Evolutionary conservation across 2,797 vertebrate species (phyloP).

Genomic region (Liasis olivaceus): DNA sequence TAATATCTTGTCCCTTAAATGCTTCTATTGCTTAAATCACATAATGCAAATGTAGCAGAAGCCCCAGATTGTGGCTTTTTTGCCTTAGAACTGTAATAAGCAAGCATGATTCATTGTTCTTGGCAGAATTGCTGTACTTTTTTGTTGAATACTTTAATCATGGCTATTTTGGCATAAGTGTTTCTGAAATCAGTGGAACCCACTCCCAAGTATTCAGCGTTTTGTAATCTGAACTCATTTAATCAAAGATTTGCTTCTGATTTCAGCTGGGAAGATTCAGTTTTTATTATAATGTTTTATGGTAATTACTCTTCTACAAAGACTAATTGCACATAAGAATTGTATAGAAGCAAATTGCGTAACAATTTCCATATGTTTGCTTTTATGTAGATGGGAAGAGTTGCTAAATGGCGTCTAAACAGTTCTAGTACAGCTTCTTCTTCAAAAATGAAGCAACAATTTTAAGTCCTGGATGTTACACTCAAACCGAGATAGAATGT

Average conservation of each 20-base stretch:
- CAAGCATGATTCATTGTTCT: not conserved
- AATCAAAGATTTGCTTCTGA: conserved; percentile 23
- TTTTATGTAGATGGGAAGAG: conserved; percentile 31
- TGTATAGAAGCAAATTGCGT: not conserved
- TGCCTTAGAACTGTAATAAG: not conserved
- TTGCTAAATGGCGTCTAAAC: not conserved
- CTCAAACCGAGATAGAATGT: not conserved
- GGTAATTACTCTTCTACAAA: conserved; percentile 29
- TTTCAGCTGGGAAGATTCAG: conserved; percentile 5
- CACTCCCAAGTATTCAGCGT: not conserved
- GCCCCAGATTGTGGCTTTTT: not conserved
- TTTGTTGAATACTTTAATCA: not conserved
- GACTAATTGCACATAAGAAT: conserved; percentile 30
- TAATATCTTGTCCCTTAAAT: not conserved
- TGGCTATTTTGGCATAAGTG: not conserved
- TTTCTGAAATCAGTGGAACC: not conserved
- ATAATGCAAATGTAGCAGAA: conserved; percentile 24
- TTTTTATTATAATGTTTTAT: conserved; percentile 43
- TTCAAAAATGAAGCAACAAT: not conserved
- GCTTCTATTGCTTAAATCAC: conserved; percentile 7
- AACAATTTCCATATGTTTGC: conserved; percentile 23
- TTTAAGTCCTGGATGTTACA: not conserved
- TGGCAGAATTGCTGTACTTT: conserved; percentile 8
- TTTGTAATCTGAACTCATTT: not conserved
- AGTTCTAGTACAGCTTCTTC: not conserved